phyloP scores from a whole-genome alignment of 2,888 invertebrate genomes.

The Trileptium ribeirensis region DNA sequence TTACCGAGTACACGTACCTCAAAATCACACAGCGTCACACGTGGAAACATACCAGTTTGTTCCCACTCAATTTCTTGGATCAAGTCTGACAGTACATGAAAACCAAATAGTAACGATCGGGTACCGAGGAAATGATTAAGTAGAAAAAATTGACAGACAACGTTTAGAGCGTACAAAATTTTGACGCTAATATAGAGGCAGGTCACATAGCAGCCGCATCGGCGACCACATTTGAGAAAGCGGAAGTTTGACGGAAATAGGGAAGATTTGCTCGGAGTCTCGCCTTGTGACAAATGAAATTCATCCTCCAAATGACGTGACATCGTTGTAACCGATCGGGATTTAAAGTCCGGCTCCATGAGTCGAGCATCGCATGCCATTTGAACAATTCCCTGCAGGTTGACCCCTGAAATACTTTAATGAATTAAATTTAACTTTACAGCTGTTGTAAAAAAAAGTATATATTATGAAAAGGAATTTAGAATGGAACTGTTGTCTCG shows the following conservation, averaged over 20 bases:
- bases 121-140: constrained; percentile 48
- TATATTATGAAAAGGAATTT: too few relatives aligned
- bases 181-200: constrained; percentile 50
- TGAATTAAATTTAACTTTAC: too few relatives aligned
- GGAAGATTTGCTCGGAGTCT: neutral
- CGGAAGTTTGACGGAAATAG: constrained; percentile 2
- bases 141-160: constrained; percentile 47
- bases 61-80: constrained; percentile 50
- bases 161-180: constrained; percentile 47
- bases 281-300: constrained; percentile 37
- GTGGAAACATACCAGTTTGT: constrained; percentile 50
- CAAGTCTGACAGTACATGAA: constrained; percentile 47
- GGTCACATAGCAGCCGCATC: constrained; percentile 51
- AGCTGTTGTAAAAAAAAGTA: too few relatives aligned
- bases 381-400: constrained; percentile 50
- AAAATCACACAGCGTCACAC: constrained; percentile 51
- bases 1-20: constrained; percentile 38
- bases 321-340: constrained; percentile 50
- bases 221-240: constrained; percentile 39
- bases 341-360: constrained; percentile 49
- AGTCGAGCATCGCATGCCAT: constrained; percentile 51
- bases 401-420: constrained; percentile 45
- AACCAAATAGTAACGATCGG: constrained; percentile 48
- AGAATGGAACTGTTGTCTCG: too few relatives aligned
- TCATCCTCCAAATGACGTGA: constrained; percentile 51